These are phyloP conservation scores for Hylaeus volcanicus DNA, from an alignment of 1,140 invertebrate genomes.

Conservation along the genomic window DNA sequence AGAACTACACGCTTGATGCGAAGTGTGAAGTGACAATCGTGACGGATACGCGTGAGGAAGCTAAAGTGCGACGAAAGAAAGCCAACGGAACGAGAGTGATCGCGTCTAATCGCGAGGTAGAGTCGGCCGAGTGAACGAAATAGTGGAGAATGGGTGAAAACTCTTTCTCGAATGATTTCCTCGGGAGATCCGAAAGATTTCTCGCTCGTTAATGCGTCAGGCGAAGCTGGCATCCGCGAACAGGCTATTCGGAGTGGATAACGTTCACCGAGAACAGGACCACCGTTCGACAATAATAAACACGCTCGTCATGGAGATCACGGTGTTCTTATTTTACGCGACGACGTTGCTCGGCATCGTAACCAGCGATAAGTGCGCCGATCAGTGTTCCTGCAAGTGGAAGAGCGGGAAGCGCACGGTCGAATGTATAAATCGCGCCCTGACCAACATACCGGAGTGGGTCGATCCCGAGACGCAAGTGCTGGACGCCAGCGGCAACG, in stretches of 20 bases:
- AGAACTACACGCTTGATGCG: slow-evolving; percentile 23
- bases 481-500: slow-evolving; percentile 92
- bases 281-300: slow-evolving; percentile 38
- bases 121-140: no score
- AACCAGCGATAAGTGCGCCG: slow-evolving; percentile 83
- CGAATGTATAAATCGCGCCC: slow-evolving; percentile 90
- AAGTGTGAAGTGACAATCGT: slow-evolving; percentile 8
- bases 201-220: slow-evolving; percentile 37
- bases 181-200: neutral
- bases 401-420: slow-evolving; percentile 95
- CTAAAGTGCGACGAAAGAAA: slow-evolving; percentile 4
- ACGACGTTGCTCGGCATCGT: slow-evolving; percentile 60
- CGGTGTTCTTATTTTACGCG: slow-evolving; percentile 45
- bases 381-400: slow-evolving; percentile 94
- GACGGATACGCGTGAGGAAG: slow-evolving; percentile 10
- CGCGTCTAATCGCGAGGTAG: neutral
- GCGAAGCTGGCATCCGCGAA: slow-evolving; percentile 28
- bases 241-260: slow-evolving; percentile 8
- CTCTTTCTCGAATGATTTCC: no score
- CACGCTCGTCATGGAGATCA: slow-evolving; percentile 44
- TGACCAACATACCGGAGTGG: slow-evolving; percentile 90
- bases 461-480: slow-evolving; percentile 94
- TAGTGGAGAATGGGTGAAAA: no score
- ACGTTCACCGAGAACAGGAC: slow-evolving; percentile 16
- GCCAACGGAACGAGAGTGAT: slow-evolving; percentile 27